Evolutionary conservation across 1,140 invertebrate species (phyloP), one percentile per base, ranked within the genome.

Genomic region (Andricus grossulariae): DNA sequence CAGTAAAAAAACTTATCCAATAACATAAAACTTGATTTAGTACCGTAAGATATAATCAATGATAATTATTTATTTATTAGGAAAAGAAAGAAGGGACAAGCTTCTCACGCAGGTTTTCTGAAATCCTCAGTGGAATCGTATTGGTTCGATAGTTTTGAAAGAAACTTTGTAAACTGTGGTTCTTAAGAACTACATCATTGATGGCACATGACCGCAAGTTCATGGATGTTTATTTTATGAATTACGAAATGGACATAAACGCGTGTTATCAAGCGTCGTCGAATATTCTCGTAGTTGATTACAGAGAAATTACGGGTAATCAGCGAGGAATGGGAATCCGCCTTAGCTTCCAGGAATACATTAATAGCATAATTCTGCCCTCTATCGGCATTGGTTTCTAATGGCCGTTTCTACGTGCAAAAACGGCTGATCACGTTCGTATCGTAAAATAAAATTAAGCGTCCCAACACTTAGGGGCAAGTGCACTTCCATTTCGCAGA

Each of bases 351-450:
- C 7, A 32, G 21, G 57, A 66, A 66, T 66, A 66, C 57, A 66
- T 66, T 66, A 66, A 66, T 66, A 66, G 60, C 60, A 66, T 66
- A 66, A 66, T 66, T 66, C 57, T 39, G 25, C 60, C 32, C 60
- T 16, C 60, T 66, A 16, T 66, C 60, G 60, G 32, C 60, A 66
- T 66, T 45, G n/a, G 39, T 66, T 66, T 66, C 32, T 66, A 66
- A 66, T 66, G 60, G n/a, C 25, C 39, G 7, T 13, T 16, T n/a
- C 60, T 66, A 66, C 60, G 60, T 66, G 60, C 60, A 25, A 66
- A 66, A 66, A 66, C 32, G 32, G 25, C 25, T 39, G 15, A 39
- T 32, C 60, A 66, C 60, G 60, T 66, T 66, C 39, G 25, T 45
- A 32, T 15, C 60, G 60, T 66, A 66, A 66, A 39, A 66, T 66